Conservation (phyloP, 64 coral and sea anemone species). For the Montipora capricornis region DNA sequence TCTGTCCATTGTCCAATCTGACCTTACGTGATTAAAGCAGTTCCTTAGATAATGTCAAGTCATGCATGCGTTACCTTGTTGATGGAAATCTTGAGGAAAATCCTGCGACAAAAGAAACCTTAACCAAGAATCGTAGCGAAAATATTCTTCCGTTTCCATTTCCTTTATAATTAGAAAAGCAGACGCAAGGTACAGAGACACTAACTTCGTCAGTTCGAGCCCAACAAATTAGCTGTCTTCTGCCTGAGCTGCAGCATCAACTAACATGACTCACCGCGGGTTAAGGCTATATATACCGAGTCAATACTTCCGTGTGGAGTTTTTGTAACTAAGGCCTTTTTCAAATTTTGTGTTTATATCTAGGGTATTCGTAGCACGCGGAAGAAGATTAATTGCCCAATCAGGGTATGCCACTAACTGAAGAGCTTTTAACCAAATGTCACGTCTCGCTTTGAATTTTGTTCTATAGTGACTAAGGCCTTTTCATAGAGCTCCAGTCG, state of each 20-base stretch:
- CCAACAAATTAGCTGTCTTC: neutral
- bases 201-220: neutral
- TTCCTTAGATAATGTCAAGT: too few species aligned
- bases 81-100: neutral
- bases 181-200: too few species aligned
- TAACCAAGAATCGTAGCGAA: constrained; percentile 1
- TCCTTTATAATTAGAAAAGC: too few species aligned
- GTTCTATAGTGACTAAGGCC: neutral
- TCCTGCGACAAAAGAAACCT: constrained; percentile 10
- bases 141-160: neutral
- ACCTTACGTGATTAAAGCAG: too few species aligned
- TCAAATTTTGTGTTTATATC: neutral
- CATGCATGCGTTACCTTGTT: neutral
- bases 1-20: too few species aligned
- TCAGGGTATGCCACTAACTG: neutral
- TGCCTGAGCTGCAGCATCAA: neutral
- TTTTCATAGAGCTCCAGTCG: neutral
- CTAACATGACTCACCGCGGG: neutral
- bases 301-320: neutral
- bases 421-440: neutral
- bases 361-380: neutral
- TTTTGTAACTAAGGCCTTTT: neutral
- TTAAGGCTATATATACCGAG: neutral
- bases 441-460: neutral
- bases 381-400: neutral